Percentiles rank a stretch among this genome's conserved stretches.
These are phyloP conservation scores for Timandra comae DNA, from an alignment of 2,888 invertebrate genomes.

Conservation along the genomic window DNA sequence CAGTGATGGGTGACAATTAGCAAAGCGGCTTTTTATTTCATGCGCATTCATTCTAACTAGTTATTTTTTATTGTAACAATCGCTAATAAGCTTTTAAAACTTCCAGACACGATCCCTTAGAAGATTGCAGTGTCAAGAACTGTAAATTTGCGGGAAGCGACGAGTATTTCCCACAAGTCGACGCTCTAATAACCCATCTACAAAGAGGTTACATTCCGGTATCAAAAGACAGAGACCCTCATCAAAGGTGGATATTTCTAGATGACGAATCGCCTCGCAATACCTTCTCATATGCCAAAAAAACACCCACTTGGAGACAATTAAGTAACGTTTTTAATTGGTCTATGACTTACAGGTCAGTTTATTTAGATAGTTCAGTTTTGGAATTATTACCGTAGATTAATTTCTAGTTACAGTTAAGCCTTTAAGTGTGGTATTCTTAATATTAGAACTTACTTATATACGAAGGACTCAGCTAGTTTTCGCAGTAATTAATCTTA, in stretches of 20 bases:
- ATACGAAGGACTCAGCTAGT: too few relatives aligned
- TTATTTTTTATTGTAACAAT: too few relatives aligned
- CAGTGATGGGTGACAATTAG: too few relatives aligned
- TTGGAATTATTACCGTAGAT: not conserved
- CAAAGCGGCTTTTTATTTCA: too few relatives aligned
- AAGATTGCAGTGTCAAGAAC: constrained; percentile 77
- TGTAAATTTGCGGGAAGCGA: constrained; percentile 77
- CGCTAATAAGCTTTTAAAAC: too few relatives aligned
- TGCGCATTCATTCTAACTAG: too few relatives aligned
- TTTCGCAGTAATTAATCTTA: too few relatives aligned
- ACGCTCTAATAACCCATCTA: constrained; percentile 77
- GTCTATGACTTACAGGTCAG: constrained; percentile 80
- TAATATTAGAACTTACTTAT: too few relatives aligned
- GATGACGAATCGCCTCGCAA: constrained; percentile 81
- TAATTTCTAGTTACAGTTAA: too few relatives aligned
- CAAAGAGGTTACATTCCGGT: constrained; percentile 43
- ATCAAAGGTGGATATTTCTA: constrained; percentile 82
- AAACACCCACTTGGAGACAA: too few relatives aligned
- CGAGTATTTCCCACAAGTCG: constrained; percentile 62
- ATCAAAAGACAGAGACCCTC: constrained; percentile 29
- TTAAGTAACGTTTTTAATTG: constrained; percentile 82
- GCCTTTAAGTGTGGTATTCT: too few relatives aligned
- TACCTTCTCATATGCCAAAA: constrained; percentile 70
- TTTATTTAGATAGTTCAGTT: not conserved
- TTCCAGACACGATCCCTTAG: constrained; percentile 72